These are phyloP conservation scores for Perca flavescens DNA, from an alignment of 2,113 vertebrate species.

Conservation along the genomic window DNA sequence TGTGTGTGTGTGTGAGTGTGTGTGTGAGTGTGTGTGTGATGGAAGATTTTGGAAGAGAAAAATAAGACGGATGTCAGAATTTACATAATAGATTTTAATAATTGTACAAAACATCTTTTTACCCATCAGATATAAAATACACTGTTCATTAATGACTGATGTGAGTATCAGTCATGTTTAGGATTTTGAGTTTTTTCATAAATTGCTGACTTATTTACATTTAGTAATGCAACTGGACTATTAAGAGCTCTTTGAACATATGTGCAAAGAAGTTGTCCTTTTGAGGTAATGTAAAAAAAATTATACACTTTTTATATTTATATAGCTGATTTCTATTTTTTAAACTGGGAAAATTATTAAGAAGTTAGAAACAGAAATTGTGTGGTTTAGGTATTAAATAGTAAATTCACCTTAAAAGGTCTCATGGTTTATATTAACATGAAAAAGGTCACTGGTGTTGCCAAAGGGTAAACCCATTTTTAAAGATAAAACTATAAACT, in stretches of 20 bases:
- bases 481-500: slow-evolving; percentile 1
- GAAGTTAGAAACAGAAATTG: slow-evolving; percentile 5
- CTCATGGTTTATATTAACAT: not conserved
- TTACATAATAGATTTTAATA: slow-evolving; percentile 70
- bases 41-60: slow-evolving; percentile 16
- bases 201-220: slow-evolving; percentile 56
- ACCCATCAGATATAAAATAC: slow-evolving; percentile 68
- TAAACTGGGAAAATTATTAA: slow-evolving; percentile 6
- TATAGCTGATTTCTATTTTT: not conserved
- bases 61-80: slow-evolving; percentile 23
- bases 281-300: slow-evolving; percentile 46
- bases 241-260: slow-evolving; percentile 38
- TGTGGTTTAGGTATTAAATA: not conserved
- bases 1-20: too few species aligned
- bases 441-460: not conserved
- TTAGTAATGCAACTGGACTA: slow-evolving; percentile 23
- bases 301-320: not conserved
- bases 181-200: slow-evolving; percentile 45
- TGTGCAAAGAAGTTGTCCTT: slow-evolving; percentile 47
- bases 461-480: not conserved
- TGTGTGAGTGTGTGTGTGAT: too few species aligned
- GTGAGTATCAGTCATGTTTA: slow-evolving; percentile 18
- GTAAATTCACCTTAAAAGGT: slow-evolving; percentile 10
- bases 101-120: slow-evolving; percentile 68
- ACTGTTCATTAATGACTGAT: slow-evolving; percentile 57